Conservation (phyloP, 2,797 vertebrate genomes). For the Chromis chromis region DNA sequence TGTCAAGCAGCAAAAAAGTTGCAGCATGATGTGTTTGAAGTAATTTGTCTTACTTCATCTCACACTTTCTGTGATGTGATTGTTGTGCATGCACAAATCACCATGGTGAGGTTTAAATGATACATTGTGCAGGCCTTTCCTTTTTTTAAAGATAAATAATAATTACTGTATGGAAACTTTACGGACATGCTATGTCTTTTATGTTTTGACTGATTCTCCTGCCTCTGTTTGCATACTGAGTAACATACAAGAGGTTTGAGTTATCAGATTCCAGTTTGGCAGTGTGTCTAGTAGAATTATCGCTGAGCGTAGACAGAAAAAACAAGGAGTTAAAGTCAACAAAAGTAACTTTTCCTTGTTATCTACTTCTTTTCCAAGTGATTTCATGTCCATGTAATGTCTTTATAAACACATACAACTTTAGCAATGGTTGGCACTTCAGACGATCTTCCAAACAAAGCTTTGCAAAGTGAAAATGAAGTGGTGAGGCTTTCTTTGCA, state of each 20-base stretch:
- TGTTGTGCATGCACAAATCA: no score
- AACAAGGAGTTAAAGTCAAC: background rate
- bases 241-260: background rate
- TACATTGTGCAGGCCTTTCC: no score
- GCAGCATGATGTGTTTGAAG: no score
- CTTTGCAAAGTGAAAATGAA: background rate
- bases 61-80: no score
- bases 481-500: background rate
- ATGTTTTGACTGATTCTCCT: no score
- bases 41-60: no score
- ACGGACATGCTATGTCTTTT: no score
- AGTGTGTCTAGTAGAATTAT: background rate
- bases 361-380: background rate
- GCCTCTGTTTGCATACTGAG: no score
- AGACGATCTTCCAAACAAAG: background rate
- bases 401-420: background rate
- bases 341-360: background rate
- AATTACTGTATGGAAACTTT: no score
- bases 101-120: no score
- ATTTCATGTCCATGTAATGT: background rate
- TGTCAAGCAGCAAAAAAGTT: no score
- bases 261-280: background rate
- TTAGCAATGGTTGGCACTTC: background rate
- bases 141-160: no score
- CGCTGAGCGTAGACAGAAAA: background rate